These are phyloP conservation scores for Heliconius erato DNA, from an alignment of 2,888 invertebrate species.

Conservation along the genomic window DNA sequence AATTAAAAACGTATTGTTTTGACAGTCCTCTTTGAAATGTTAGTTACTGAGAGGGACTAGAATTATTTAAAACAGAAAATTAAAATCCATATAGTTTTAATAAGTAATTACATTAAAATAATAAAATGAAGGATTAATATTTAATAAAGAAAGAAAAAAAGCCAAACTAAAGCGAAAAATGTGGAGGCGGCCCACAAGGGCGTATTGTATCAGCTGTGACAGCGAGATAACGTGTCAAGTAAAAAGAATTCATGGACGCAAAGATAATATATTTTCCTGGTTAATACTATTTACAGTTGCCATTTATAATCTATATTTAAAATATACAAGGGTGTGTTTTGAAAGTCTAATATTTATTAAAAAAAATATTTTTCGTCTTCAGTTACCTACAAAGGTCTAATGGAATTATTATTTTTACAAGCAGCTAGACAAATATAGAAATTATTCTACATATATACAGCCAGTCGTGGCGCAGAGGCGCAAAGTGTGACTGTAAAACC, in stretches of 20 bases:
- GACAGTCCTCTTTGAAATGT: neutral
- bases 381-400: neutral
- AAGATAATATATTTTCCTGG: constrained; percentile 25
- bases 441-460: too few species aligned
- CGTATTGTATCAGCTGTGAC: constrained; percentile 41
- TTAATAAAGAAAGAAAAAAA: constrained; percentile 2
- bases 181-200: constrained; percentile 42
- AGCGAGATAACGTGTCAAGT: constrained; percentile 39
- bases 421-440: too few species aligned
- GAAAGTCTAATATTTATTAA: neutral
- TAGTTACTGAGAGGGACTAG: too few species aligned
- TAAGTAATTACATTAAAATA: neutral
- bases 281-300: constrained; percentile 1
- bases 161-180: constrained; percentile 9
- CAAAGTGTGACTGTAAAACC: too few species aligned
- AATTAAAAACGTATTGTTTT: neutral
- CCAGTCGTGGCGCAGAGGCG: too few species aligned
- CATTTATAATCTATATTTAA: neutral
- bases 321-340: neutral
- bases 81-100: neutral
- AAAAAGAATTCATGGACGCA: constrained; percentile 32
- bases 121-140: neutral
- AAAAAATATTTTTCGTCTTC: neutral
- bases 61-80: neutral
- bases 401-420: too few species aligned